Evolutionary conservation across 2,888 invertebrate species (phyloP).

Genomic region (Furcula furcula): DNA sequence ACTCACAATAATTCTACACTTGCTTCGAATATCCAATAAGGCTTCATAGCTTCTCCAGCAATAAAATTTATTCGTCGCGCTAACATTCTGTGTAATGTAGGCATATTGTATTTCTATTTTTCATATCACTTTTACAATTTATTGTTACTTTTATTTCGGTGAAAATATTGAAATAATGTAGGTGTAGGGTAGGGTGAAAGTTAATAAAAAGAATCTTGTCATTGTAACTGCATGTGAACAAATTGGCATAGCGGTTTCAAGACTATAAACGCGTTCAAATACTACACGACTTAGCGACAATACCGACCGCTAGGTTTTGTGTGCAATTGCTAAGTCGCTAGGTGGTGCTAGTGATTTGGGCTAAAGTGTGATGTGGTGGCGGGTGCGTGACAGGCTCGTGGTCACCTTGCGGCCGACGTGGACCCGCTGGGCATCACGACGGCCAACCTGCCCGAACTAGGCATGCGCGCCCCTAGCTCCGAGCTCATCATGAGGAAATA

Average conservation of each 20-base stretch:
- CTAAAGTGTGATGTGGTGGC: slow-evolving; percentile 62
- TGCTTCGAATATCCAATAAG: slow-evolving; percentile 17
- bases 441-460: slow-evolving; percentile 82
- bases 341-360: slow-evolving; percentile 48
- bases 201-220: slow-evolving; percentile 13
- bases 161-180: no score
- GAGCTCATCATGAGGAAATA: slow-evolving; percentile 82
- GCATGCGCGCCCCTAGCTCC: slow-evolving; percentile 75
- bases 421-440: slow-evolving; percentile 96
- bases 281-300: slow-evolving; percentile 45
- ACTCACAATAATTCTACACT: slow-evolving; percentile 12
- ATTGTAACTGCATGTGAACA: slow-evolving; percentile 41
- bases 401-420: slow-evolving; percentile 95
- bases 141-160: background rate
- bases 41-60: slow-evolving; percentile 15
- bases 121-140: background rate
- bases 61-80: slow-evolving; percentile 20
- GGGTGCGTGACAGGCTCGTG: slow-evolving; percentile 88
- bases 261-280: slow-evolving; percentile 37
- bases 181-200: slow-evolving; percentile 9
- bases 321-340: slow-evolving; percentile 27
- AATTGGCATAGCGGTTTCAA: slow-evolving; percentile 51
- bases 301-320: background rate
- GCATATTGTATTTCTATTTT: background rate
- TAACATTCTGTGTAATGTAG: slow-evolving; percentile 3